Base-by-base conservation (phyloP, 1,140 invertebrate species). In the Caenorhabditis briggsae region DNA sequence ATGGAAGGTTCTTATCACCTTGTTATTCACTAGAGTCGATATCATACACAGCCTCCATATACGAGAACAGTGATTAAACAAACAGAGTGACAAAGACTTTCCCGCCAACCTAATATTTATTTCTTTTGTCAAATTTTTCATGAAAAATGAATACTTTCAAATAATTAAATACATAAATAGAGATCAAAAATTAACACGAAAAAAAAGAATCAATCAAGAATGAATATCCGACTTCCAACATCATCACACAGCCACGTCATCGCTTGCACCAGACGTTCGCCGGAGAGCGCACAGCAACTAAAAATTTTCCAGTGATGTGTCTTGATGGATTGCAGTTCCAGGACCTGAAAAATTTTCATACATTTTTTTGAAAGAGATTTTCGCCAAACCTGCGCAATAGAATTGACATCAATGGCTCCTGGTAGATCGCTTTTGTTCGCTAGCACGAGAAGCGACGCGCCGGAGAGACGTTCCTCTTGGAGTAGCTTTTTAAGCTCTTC, bases 371-470 rank as follows among this genome's bases (percentile, higher is more conserved):
- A 9, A 50, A 50, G 2, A 23, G 14, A 23, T 23, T n/a, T 33
- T 25, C 3, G 41, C 41, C 20, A 86, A 93, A 95, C 95, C 93
- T 97, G 95, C 92, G 94, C 95, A 70, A 99, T 97, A 93, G 97
- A 95, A 88, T 96, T 94, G 55, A 95, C 93, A 59, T 94, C 93
- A 41, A 97, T 93, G 9, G 97, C 96, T 20, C 97, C 97, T 20
- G 96, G 96, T 74, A 99, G 93, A 93, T 99, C 98, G 93, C 97
- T 96, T 94, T 99, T 99, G 93, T 99, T 99, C 9, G 97, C 97
- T 90, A 99, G 95, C 43, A 99, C 95, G 2, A 99, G 93, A 33
- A 99, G 93, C 25, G 97, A 98, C 8, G 97, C 97, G 20, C 97
- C 97, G 61, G 95, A 95, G 61, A 99, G 94, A 91, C 97, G 53